Evolutionary conservation across 2,113 vertebrate genomes (phyloP).

Genomic region (Quiscalus mexicanus): DNA sequence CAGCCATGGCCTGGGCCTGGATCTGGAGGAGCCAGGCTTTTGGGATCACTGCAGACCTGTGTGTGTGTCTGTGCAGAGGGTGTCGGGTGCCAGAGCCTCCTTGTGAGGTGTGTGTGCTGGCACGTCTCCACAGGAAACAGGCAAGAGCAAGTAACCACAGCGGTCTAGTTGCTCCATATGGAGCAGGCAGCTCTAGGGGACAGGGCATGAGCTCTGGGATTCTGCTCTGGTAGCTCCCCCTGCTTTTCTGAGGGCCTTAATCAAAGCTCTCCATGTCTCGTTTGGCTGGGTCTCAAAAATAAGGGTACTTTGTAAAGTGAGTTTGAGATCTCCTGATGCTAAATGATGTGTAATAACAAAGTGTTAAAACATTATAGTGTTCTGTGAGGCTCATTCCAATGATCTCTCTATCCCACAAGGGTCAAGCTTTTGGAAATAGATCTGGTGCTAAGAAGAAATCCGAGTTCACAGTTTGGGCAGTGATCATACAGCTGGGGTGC

Average conservation of each 20-base stretch:
- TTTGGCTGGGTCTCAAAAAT: not conserved
- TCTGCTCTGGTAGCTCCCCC: not conserved
- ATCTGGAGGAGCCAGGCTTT: not conserved
- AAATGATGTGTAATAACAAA: not conserved
- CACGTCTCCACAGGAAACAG: not conserved
- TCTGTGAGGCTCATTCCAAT: not conserved
- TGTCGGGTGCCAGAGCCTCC: not conserved
- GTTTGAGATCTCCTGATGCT: not conserved
- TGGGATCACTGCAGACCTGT: fast-evolving
- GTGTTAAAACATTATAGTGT: not conserved
- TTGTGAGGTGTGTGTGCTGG: not conserved
- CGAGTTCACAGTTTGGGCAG: not conserved
- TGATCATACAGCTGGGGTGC: not conserved
- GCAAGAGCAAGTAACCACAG: not conserved
- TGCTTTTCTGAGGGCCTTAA: not conserved
- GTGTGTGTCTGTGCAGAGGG: not conserved
- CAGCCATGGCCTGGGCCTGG: not conserved
- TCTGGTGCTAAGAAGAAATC: not conserved
- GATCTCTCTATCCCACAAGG: not conserved
- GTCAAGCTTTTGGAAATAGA: not conserved
- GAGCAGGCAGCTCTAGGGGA: not conserved
- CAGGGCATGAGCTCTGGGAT: not conserved
- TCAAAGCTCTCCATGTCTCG: fast-evolving
- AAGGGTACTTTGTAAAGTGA: not conserved
- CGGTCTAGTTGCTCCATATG: fast-evolving